These are phyloP conservation scores for Amblyjoppa fuscipennis DNA, from an alignment of 2,888 invertebrate genomes.

Conservation along the genomic window DNA sequence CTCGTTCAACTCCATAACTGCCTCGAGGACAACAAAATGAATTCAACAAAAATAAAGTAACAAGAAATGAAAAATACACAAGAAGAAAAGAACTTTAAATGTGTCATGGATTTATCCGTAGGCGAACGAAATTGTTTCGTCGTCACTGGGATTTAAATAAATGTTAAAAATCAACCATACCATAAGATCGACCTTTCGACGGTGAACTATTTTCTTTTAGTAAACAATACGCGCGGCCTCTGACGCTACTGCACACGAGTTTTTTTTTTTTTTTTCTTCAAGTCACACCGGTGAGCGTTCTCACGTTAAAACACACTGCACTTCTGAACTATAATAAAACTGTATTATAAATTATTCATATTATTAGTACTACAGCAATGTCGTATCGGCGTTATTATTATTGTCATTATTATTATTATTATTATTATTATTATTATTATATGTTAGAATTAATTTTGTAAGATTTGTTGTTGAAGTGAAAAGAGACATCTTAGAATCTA, in stretches of 20 bases:
- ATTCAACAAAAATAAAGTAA: background rate
- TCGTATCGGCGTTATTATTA: conserved; percentile 14
- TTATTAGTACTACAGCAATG: conserved; percentile 11
- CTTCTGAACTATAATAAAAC: conserved; percentile 17
- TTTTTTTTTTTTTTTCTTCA: background rate
- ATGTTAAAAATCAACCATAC: background rate
- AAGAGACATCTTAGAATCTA: conserved; percentile 7
- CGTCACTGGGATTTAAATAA: background rate
- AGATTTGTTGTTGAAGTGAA: conserved; percentile 53
- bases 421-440: conserved; percentile 47
- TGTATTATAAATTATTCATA: conserved; percentile 30
- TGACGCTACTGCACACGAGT: conserved; percentile 11
- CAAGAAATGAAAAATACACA: background rate
- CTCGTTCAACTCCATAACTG: conserved; percentile 43
- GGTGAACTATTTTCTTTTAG: background rate
- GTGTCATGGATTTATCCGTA: conserved; percentile 7
- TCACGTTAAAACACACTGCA: conserved; percentile 29
- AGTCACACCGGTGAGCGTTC: conserved; percentile 36
- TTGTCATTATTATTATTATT: conserved; percentile 39
- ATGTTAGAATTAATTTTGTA: conserved; percentile 55
- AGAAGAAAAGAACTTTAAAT: background rate
- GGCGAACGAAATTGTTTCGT: conserved; percentile 11
- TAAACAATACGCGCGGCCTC: conserved; percentile 28
- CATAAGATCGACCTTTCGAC: background rate
- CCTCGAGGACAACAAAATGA: conserved; percentile 28